Conservation (phyloP, 1,140 invertebrate genomes). For the Orchestia grillus region DNA sequence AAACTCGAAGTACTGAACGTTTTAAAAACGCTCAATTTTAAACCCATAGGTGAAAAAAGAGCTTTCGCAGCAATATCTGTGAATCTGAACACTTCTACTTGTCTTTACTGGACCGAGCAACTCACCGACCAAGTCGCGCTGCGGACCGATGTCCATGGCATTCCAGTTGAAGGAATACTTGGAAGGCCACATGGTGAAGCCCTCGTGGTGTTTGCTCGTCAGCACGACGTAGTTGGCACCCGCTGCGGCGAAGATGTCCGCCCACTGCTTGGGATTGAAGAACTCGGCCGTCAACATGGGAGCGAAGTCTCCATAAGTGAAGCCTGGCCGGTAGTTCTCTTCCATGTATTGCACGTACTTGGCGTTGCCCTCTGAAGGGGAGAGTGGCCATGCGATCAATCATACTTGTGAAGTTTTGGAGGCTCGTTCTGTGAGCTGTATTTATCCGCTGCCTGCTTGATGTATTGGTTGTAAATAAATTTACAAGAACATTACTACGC, state of each 20-base stretch:
- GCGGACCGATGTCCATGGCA: constrained; percentile 86
- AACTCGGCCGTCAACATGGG: constrained; percentile 85
- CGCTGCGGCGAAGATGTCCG: constrained; percentile 79
- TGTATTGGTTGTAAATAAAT: too few species aligned
- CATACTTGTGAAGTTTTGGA: too few species aligned
- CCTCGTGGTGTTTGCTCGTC: constrained; percentile 91
- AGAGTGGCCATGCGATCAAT: too few species aligned
- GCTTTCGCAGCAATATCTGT: not conserved
- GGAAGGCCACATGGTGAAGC: constrained; percentile 89
- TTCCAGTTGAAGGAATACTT: constrained; percentile 92
- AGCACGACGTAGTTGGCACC: constrained; percentile 87
- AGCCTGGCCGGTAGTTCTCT: constrained; percentile 82
- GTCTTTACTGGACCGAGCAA: not conserved
- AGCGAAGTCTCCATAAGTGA: constrained; percentile 89
- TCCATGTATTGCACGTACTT: constrained; percentile 66
- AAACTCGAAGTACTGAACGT: not conserved
- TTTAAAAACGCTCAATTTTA: not conserved
- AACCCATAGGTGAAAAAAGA: not conserved
- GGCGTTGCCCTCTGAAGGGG: not conserved
- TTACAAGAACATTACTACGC: too few species aligned
- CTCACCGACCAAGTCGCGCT: constrained; percentile 82
- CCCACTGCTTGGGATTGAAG: constrained; percentile 84
- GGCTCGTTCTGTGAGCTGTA: too few species aligned
- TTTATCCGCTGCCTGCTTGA: too few species aligned
- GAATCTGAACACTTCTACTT: not conserved